These are phyloP conservation scores for Meteorus sp. DNA, from an alignment of 1,140 invertebrate genomes.

Conservation along the genomic window DNA sequence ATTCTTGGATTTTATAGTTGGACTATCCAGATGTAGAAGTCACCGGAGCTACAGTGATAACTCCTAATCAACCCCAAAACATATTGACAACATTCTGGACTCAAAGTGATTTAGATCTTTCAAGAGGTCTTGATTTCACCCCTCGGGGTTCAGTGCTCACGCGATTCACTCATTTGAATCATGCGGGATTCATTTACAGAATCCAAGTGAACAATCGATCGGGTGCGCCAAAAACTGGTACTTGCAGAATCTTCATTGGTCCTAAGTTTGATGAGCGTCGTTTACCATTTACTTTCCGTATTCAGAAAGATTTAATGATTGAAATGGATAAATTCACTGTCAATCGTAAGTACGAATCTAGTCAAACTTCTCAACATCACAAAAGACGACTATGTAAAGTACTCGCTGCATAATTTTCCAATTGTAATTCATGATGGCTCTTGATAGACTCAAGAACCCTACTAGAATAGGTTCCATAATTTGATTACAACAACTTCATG, in stretches of 20 bases:
- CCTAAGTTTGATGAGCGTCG: slow-evolving; percentile 72
- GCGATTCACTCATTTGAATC: slow-evolving; percentile 74
- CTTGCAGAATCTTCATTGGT: slow-evolving; percentile 76
- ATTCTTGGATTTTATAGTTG: slow-evolving; percentile 56
- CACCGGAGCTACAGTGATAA: slow-evolving; percentile 57
- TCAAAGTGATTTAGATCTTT: slow-evolving; percentile 73
- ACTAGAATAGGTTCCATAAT: no score
- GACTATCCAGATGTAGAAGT: slow-evolving; percentile 67
- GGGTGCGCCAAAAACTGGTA: slow-evolving; percentile 63
- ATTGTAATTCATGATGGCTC: no score
- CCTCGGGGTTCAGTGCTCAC: slow-evolving; percentile 71
- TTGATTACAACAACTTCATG: no score
- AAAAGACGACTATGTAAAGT: no score
- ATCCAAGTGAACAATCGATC: slow-evolving; percentile 68
- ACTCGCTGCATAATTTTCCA: no score
- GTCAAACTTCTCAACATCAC: no score
- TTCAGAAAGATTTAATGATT: slow-evolving; percentile 72
- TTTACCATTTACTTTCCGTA: slow-evolving; percentile 63
- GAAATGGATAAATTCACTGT: slow-evolving; percentile 77
- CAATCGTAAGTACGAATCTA: slow-evolving; percentile 57
- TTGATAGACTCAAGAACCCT: no score
- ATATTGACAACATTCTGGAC: slow-evolving; percentile 71
- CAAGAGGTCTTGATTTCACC: slow-evolving; percentile 75
- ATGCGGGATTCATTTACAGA: slow-evolving; percentile 66
- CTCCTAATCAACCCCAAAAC: slow-evolving; percentile 58